Conservation (phyloP, 92 coral and sea anemone species). For the Heteractis magnifica region DNA sequence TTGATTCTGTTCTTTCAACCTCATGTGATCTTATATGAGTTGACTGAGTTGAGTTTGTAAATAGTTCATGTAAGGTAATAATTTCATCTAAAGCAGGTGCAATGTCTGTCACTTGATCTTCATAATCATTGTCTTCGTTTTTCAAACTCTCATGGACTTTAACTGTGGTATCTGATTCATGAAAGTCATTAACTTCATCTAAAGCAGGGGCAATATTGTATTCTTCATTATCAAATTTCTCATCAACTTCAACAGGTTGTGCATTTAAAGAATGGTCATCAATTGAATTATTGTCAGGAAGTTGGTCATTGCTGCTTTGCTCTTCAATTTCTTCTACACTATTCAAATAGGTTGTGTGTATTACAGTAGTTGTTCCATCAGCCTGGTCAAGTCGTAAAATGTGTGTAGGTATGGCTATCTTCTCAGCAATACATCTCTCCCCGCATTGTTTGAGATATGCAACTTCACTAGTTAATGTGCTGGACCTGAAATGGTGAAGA, state of each 20-base stretch:
- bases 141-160: background rate
- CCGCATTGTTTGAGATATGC: constrained; percentile 41
- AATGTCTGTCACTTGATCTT: constrained; percentile 1
- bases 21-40: background rate
- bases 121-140: background rate
- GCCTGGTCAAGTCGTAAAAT: constrained; percentile 38
- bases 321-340: background rate
- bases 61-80: constrained; percentile 1
- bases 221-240: background rate
- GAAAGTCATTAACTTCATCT: too few species aligned
- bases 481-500: constrained; percentile 49
- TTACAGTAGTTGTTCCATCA: constrained; percentile 35
- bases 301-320: background rate
- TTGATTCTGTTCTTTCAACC: background rate
- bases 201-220: too few species aligned
- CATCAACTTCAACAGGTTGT: constrained; percentile 8
- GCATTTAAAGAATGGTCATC: background rate
- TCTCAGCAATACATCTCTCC: constrained; percentile 32
- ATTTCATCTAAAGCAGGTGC: constrained; percentile 8
- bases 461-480: constrained; percentile 34
- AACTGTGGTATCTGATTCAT: background rate
- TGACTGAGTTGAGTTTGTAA: background rate
- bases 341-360: constrained; percentile 11
- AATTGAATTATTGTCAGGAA: background rate
- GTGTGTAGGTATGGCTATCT: constrained; percentile 15